phyloP scores from a whole-genome alignment of 2,797 vertebrate genomes.

The Atherinosoma microstoma region DNA sequence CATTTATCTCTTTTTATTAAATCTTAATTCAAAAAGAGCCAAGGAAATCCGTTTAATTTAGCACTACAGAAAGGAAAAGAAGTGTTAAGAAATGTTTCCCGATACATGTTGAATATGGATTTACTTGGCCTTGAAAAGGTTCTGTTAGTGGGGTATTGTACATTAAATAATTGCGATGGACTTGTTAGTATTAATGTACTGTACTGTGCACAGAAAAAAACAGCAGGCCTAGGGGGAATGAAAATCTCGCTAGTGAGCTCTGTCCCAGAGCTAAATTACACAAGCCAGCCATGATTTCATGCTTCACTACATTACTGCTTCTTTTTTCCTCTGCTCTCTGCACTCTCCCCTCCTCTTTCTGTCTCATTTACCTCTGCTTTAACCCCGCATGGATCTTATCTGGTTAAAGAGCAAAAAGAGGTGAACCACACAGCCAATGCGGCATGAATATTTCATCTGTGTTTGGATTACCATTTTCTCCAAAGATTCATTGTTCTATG shows the following conservation, averaged over 20 bases:
- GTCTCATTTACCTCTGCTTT: constrained; percentile 78
- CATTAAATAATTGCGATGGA: constrained; percentile 50
- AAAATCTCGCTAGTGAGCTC: constrained; percentile 79
- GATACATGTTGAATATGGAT: constrained; percentile 8
- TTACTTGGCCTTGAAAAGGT: constrained; percentile 24
- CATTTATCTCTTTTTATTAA: not conserved
- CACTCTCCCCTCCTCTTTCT: constrained; percentile 56
- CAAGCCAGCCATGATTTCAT: constrained; percentile 86
- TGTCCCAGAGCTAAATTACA: constrained; percentile 85
- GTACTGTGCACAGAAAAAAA: constrained; percentile 40
- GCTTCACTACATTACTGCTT: constrained; percentile 82
- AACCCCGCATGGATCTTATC: constrained; percentile 76
- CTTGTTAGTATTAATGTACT: constrained; percentile 28
- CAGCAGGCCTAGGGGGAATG: constrained; percentile 74
- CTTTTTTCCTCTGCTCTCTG: constrained; percentile 53
- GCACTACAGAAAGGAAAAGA: constrained; percentile 16
- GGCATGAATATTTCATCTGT: constrained; percentile 81
- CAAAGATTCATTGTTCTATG: constrained; percentile 75
- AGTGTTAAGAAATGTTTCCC: not conserved
- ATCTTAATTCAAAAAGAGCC: not conserved
- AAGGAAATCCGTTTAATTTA: not conserved
- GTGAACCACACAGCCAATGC: constrained; percentile 62
- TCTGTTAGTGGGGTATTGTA: constrained; percentile 31
- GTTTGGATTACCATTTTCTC: constrained; percentile 79
- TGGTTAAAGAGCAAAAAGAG: constrained; percentile 78